A percentile compares a stretch with the other conserved stretches of the same genome.
These are phyloP conservation scores for Calonectris borealis DNA, from an alignment of 2,113 vertebrate species.

Conservation along the genomic window DNA sequence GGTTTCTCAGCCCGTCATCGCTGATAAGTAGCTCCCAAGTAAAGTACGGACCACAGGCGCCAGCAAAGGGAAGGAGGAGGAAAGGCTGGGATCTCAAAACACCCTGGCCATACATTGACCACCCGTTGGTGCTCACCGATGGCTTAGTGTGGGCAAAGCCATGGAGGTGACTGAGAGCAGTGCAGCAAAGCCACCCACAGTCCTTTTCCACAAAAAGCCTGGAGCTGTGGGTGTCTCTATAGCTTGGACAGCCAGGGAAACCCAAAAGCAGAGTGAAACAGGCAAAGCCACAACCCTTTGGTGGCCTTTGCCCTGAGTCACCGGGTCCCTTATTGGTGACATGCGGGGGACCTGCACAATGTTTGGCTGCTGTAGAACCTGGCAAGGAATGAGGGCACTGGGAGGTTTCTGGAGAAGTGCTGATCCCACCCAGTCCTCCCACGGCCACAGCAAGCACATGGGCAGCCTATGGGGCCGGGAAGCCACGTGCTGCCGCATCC, in stretches of 20 bases:
- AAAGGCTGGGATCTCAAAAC: neutral
- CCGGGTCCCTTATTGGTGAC: neutral
- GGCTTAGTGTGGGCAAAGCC: neutral
- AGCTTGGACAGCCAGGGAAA: neutral
- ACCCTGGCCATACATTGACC: neutral
- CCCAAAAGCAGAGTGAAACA: neutral
- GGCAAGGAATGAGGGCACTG: neutral
- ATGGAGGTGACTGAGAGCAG: neutral
- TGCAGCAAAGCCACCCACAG: neutral
- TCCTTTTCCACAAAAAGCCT: neutral
- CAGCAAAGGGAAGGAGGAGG: neutral
- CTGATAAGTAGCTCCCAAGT: neutral
- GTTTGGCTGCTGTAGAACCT: neutral
- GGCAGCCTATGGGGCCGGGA: neutral
- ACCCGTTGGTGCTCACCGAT: neutral
- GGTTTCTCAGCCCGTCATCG: neutral
- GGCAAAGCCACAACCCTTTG: neutral
- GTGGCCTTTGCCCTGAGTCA: neutral
- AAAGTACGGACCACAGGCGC: neutral
- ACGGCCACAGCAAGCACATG: accelerated
- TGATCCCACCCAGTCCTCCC: neutral
- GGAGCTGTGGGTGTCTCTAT: neutral
- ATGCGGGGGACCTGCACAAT: accelerated
- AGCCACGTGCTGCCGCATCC: neutral
- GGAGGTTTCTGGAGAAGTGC: neutral